Conservation (phyloP, 2,113 vertebrate species). For the Aegithalos caudatus region DNA sequence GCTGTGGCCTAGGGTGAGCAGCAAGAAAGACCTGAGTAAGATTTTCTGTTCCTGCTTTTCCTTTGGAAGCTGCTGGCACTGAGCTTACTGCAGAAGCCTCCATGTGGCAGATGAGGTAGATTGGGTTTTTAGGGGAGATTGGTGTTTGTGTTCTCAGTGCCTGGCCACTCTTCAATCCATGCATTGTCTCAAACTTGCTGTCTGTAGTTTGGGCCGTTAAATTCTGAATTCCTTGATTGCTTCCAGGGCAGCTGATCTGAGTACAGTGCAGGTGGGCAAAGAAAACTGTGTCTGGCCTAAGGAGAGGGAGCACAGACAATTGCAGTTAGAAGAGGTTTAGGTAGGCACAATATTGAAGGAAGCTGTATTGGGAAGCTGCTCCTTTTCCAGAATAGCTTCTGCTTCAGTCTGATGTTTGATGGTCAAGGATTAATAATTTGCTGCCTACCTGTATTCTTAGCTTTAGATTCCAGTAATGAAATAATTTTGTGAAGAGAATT, state of each 20-base stretch:
- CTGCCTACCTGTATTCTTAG: background rate
- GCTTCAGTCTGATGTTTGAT: background rate
- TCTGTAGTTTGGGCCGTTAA: background rate
- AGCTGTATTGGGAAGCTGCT: background rate
- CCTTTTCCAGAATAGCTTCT: background rate
- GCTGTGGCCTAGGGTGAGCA: background rate
- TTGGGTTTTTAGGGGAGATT: accelerated
- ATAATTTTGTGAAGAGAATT: background rate
- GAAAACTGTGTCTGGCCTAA: background rate
- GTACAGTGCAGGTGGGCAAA: background rate
- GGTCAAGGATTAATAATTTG: background rate
- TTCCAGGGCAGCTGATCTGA: background rate
- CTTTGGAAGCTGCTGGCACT: background rate
- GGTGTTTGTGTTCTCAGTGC: background rate
- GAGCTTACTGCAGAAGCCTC: background rate
- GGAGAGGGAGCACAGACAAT: background rate
- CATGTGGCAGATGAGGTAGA: background rate
- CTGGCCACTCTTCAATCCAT: background rate
- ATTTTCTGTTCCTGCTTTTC: background rate
- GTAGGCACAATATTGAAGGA: background rate
- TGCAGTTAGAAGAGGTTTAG: background rate
- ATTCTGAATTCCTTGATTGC: background rate
- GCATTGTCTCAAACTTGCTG: background rate
- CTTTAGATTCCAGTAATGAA: background rate
- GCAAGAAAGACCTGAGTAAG: background rate